Percentiles rank a stretch among this genome's conserved stretches.
Conservation (phyloP, 2,888 invertebrate genomes). For the Neoaliturus tenellus region DNA sequence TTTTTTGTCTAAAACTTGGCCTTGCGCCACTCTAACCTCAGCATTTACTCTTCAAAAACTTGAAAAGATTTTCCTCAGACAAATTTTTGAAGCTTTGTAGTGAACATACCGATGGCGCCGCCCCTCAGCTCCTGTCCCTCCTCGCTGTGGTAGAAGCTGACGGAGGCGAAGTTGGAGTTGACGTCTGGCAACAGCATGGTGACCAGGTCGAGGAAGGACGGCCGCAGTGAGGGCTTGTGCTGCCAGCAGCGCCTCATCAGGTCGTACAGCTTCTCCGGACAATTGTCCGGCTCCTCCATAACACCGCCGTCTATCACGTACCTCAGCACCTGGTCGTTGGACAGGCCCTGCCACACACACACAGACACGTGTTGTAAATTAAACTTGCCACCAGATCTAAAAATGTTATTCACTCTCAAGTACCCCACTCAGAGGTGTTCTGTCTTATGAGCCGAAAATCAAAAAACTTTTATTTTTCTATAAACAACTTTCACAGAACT, state of each 20-base stretch:
- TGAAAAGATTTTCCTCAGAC: too few relatives aligned
- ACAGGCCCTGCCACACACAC: constrained; percentile 78
- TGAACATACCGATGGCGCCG: constrained; percentile 23
- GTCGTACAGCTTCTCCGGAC: constrained; percentile 93
- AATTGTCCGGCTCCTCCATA: constrained; percentile 97
- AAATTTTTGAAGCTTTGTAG: too few relatives aligned
- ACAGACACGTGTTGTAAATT: constrained; percentile 27
- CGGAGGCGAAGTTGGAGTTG: constrained; percentile 74
- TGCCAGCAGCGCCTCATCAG: constrained; percentile 97
- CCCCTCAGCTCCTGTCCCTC: constrained; percentile 74
- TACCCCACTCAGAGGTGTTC: too few relatives aligned
- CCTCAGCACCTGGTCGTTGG: constrained; percentile 94
- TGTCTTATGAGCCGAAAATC: too few relatives aligned
- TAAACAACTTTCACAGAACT: too few relatives aligned
- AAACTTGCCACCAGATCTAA: too few relatives aligned
- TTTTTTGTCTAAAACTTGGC: too few relatives aligned
- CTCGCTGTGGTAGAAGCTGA: constrained; percentile 80
- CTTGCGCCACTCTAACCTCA: too few relatives aligned
- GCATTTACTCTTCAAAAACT: too few relatives aligned
- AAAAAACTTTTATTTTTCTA: too few relatives aligned
- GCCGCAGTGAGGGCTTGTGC: constrained; percentile 86
- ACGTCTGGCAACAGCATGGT: constrained; percentile 82
- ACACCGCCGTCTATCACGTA: constrained; percentile 94
- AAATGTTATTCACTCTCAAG: too few relatives aligned
- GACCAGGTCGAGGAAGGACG: constrained; percentile 90